Evolutionary conservation across 2,888 invertebrate genomes (phyloP), one percentile per base, ranked within the genome.

Genomic region (Hermodice carunculata): DNA sequence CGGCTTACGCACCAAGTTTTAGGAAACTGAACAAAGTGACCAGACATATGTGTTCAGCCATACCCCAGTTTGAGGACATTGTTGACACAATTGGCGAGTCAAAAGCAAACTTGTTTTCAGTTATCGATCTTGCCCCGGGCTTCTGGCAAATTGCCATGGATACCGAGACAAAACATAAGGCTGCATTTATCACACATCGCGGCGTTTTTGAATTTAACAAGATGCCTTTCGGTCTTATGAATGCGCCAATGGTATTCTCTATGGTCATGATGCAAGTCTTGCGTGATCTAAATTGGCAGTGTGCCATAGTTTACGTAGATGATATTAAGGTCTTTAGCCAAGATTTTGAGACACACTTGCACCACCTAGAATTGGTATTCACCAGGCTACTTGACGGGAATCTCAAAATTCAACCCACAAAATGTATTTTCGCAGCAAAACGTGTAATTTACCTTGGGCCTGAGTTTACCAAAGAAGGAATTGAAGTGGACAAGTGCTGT

Each of bases 121-220:
- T 29, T 26, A 11, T 51, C 26, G 51, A 51, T 19, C 29, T 51
- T 8, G 51, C 51, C 19, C 51, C 22, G 29, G 51, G 26, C 8
- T 51, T 51, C 29, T 19, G 11, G 11, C 51, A 51, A 29, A 51
- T 19, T 19, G 11, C 22, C 14, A 11, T 51, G 5, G 51, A 28
- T 51, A 24, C 29, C 11, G 51, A 8, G 8, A 51, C 51, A 14
- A 51, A 51, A 19, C 51, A 51, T 19, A 51, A 51, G 29, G 28
- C 24, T 14, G 51, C 11, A 5, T 51, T 51, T 19, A 51, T 51
- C 19, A 51, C 51, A 51, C 51, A 28, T 51, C 51, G 28, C 8
- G 51, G 51, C 28, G 51, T 51, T 11, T 51, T 26, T 51, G 26
- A 51, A 28, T 51, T 51, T 19, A 26, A 8, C 5, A 14, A n/a